Conservation (phyloP, 2,113 vertebrate genomes). For the Nesoenas mayeri region DNA sequence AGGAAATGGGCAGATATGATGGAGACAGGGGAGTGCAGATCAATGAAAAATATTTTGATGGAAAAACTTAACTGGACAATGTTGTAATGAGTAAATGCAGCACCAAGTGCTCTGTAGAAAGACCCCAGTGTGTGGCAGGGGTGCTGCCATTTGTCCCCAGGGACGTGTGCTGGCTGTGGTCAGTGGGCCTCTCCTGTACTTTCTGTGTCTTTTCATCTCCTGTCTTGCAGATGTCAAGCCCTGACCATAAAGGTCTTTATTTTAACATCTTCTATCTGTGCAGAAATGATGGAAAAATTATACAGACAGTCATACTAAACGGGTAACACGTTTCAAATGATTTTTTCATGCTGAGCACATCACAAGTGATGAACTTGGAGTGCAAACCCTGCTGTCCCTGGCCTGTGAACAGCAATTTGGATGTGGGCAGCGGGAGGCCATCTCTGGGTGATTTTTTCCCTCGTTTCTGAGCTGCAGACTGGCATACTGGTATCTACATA, state of each 20-base stretch:
- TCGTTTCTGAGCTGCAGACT: neutral
- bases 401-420: neutral
- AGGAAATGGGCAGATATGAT: neutral
- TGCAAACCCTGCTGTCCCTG: neutral
- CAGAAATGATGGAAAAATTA: neutral
- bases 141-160: accelerated
- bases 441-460: neutral
- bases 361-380: neutral
- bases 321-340: neutral
- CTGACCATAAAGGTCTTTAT: neutral
- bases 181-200: neutral
- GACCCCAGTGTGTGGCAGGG: accelerated
- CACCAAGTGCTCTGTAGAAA: neutral
- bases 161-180: neutral
- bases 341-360: neutral
- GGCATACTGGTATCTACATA: neutral
- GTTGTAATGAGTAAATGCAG: neutral
- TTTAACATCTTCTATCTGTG: neutral
- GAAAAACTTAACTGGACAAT: neutral
- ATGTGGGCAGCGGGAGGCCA: neutral
- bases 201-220: neutral
- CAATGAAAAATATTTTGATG: neutral
- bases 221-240: neutral
- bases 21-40: neutral
- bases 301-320: neutral